Percentiles rank a stretch among this genome's conserved stretches.
phyloP scores from a whole-genome alignment of 2,888 invertebrate species.

The Netelia virgata region DNA sequence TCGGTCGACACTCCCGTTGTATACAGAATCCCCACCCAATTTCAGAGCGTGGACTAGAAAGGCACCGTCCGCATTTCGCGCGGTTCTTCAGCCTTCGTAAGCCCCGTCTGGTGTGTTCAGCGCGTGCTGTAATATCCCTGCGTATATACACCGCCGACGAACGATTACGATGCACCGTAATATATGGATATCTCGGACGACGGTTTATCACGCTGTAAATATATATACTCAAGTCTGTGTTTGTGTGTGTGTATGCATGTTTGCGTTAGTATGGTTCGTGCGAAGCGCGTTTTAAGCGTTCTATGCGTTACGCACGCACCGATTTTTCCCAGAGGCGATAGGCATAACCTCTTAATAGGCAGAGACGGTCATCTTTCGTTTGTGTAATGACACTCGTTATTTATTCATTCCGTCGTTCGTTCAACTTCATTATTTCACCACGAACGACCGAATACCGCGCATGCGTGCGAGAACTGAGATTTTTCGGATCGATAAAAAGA shows the following conservation, averaged over 20 bases:
- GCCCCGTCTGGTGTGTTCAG: not conserved
- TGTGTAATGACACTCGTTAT: not conserved
- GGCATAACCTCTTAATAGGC: conserved; percentile 10
- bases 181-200: conserved; percentile 38
- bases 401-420: conserved; percentile 27
- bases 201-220: too few species aligned
- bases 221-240: not conserved
- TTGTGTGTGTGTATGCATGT: not conserved
- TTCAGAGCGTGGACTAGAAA: conserved; percentile 38
- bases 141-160: conserved; percentile 47
- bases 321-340: conserved; percentile 14
- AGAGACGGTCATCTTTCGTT: conserved; percentile 4
- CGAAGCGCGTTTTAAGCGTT: conserved; percentile 30
- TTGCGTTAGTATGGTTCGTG: conserved; percentile 22
- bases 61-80: conserved; percentile 50
- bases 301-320: not conserved
- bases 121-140: conserved; percentile 1
- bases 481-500: not conserved
- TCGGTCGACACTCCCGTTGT: conserved; percentile 42
- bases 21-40: conserved; percentile 9
- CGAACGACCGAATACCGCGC: too few species aligned
- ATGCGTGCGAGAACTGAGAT: too few species aligned
- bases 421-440: not conserved
- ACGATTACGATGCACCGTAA: conserved; percentile 64
- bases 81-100: conserved; percentile 2